phyloP scores from a whole-genome alignment of 2,797 vertebrate genomes.

The Notamacropus eugenii region DNA sequence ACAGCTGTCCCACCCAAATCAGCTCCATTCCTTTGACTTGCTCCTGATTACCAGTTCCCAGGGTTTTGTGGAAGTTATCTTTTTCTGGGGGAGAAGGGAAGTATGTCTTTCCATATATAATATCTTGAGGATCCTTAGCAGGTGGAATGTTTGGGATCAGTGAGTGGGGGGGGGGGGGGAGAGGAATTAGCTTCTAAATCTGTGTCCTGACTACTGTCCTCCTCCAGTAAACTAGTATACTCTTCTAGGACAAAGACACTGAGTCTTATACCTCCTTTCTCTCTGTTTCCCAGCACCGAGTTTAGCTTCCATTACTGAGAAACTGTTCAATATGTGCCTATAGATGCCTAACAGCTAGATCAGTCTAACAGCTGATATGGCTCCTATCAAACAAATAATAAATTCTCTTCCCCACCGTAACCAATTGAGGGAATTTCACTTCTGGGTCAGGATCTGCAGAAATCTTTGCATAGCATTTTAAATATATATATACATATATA shows the following conservation, averaged over 20 bases:
- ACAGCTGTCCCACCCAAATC: not conserved
- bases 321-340: not conserved
- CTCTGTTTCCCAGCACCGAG: not conserved
- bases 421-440: not conserved
- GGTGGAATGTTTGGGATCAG: not conserved
- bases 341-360: not conserved
- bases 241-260: not conserved
- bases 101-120: not conserved
- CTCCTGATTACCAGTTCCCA: not conserved
- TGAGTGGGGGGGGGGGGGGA: not conserved
- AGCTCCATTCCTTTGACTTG: not conserved
- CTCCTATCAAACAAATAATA: not conserved
- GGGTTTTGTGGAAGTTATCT: not conserved
- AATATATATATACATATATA: too few relatives aligned
- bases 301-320: not conserved
- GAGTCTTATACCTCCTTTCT: not conserved
- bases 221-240: not conserved
- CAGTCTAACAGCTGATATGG: not conserved
- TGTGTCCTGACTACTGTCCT: not conserved
- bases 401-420: not conserved
- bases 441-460: not conserved
- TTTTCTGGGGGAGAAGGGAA: not conserved
- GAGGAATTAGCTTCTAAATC: not conserved
- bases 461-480: not conserved
- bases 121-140: not conserved